A percentile compares a stretch with the other conserved stretches of the same genome.
phyloP scores from a whole-genome alignment of 2,113 vertebrate genomes.

The Suricata suricatta region DNA sequence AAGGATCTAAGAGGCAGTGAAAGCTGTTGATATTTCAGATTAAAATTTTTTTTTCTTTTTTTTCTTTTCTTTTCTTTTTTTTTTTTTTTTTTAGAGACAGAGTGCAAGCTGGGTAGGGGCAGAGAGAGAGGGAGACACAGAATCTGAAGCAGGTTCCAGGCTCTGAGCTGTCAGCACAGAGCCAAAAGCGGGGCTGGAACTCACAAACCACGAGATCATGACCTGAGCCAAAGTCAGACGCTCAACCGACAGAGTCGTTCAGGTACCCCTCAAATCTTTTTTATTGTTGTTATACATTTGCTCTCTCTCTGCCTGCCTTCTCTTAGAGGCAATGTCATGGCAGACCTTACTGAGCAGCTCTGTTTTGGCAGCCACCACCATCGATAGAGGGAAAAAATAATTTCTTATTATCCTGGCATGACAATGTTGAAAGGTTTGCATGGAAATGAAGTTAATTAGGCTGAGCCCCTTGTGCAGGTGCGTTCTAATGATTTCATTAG shows the following conservation, averaged over 20 bases:
- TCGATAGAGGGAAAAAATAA: background rate
- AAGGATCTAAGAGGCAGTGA: background rate
- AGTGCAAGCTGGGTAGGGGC: too few species aligned
- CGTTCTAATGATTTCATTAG: background rate
- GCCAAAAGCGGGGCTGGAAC: too few species aligned
- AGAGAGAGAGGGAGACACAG: too few species aligned
- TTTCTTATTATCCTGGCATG: background rate
- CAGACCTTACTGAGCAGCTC: rapidly evolving
- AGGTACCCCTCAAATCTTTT: too few species aligned
- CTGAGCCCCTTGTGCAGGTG: background rate
- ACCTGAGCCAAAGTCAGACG: too few species aligned
- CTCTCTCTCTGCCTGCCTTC: background rate
- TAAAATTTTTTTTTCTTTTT: too few species aligned
- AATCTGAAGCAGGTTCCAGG: too few species aligned
- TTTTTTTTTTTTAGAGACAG: too few species aligned
- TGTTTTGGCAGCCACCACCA: background rate
- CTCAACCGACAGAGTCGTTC: too few species aligned
- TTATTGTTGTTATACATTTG: background rate
- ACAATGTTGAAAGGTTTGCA: background rate
- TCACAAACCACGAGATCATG: too few species aligned
- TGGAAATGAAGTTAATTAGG: background rate
- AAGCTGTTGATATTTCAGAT: background rate
- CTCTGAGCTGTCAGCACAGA: too few species aligned
- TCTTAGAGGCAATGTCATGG: background rate
- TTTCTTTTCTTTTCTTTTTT: too few species aligned